phyloP scores from a whole-genome alignment of 2,797 vertebrate species.

The Phoeniculus purpureus region DNA sequence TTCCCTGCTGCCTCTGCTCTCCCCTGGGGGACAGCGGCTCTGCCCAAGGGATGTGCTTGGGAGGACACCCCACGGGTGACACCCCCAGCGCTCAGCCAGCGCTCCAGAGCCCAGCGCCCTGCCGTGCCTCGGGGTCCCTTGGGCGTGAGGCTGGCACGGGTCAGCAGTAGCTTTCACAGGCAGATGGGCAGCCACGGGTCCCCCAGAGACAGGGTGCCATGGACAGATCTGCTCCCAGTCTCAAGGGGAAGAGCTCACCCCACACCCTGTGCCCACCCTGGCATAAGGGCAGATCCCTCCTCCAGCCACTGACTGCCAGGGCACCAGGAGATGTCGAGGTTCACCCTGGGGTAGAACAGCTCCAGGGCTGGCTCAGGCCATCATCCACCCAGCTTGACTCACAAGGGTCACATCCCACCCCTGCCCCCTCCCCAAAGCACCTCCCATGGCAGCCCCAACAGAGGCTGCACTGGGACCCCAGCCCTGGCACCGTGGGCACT shows the following conservation, averaged over 20 bases:
- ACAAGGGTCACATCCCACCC: background rate
- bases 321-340: background rate
- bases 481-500: no score
- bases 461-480: no score
- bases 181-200: background rate
- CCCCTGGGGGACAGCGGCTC: background rate
- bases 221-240: background rate
- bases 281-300: fast-evolving
- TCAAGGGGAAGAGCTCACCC: background rate
- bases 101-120: fast-evolving
- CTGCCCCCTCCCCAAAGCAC: background rate
- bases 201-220: background rate
- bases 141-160: background rate
- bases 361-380: no score
- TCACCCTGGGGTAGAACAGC: background rate
- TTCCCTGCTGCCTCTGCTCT: conserved; percentile 59
- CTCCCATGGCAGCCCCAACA: background rate
- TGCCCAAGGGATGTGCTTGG: fast-evolving
- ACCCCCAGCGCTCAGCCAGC: fast-evolving
- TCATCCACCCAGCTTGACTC: fast-evolving
- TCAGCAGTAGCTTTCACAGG: fast-evolving
- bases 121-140: background rate
- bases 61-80: background rate
- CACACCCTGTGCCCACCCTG: background rate
- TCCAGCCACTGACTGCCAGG: background rate